Evolutionary conservation across 2,113 vertebrate species (phyloP).

Genomic region (Astur gentilis): DNA sequence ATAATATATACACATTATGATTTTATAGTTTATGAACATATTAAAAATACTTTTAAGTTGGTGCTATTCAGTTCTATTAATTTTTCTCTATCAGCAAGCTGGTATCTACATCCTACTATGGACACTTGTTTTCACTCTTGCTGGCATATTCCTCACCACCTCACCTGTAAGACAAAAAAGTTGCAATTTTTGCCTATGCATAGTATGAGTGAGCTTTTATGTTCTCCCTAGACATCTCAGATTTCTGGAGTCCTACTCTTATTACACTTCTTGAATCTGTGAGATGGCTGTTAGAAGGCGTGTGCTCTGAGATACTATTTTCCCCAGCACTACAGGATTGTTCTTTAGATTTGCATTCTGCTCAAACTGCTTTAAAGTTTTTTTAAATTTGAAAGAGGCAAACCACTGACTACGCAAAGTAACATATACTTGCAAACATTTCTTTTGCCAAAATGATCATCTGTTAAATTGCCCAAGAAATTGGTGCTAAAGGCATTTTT

Average conservation of each 20-base stretch:
- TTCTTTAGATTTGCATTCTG: background rate
- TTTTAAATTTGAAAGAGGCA: background rate
- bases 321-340: background rate
- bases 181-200: background rate
- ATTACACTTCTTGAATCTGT: background rate
- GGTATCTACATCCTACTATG: background rate
- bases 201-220: accelerated
- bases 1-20: background rate
- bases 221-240: background rate
- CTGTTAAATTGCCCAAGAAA: slow-evolving; percentile 40
- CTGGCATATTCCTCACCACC: background rate
- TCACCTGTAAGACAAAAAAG: background rate
- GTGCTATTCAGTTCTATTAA: background rate
- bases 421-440: background rate
- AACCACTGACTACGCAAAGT: slow-evolving; percentile 3
- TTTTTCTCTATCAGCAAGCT: background rate
- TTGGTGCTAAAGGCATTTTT: slow-evolving; percentile 3
- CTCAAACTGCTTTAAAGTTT: background rate
- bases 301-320: background rate
- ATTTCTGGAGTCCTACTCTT: background rate
- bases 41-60: background rate
- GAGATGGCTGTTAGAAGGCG: background rate
- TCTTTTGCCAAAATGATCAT: slow-evolving; percentile 8
- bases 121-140: background rate
- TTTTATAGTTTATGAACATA: background rate